Evolutionary conservation across 2,797 vertebrate genomes (phyloP).

Genomic region (Nyctalus aviator): DNA sequence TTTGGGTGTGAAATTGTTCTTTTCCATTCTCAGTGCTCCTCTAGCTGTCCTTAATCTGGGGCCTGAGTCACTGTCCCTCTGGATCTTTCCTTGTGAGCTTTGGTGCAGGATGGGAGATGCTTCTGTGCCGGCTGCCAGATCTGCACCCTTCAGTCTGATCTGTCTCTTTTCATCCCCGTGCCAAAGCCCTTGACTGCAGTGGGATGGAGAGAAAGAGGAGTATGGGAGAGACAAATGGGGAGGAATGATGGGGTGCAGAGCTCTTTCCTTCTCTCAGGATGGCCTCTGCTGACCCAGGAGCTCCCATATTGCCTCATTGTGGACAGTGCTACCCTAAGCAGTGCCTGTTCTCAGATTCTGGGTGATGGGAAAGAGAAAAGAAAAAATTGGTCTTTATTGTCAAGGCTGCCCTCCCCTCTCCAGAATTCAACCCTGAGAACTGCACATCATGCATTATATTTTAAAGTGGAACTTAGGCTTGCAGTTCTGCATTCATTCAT

Average conservation of each 20-base stretch:
- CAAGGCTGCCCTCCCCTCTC: conserved; percentile 9
- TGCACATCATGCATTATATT: conserved; percentile 25
- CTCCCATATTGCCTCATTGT: conserved; percentile 30
- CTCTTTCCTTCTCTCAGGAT: conserved; percentile 6
- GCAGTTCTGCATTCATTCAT: conserved; percentile 4
- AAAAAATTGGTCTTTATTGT: conserved; percentile 43
- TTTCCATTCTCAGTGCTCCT: conserved; percentile 40
- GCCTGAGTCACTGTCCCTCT: conserved; percentile 75
- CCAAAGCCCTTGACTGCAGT: conserved; percentile 73
- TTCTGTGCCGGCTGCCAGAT: conserved; percentile 73
- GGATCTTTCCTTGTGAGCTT: conserved; percentile 66
- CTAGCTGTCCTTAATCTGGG: conserved; percentile 59
- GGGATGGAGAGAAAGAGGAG: conserved; percentile 51
- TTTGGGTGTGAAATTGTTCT: conserved; percentile 63
- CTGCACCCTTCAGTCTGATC: conserved; percentile 73
- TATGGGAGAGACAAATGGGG: conserved; percentile 15
- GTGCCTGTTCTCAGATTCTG: conserved; percentile 11
- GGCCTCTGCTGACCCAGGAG: conserved; percentile 42
- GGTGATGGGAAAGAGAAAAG: conserved; percentile 47
- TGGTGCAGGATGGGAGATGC: conserved; percentile 74
- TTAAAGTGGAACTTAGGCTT: conserved; percentile 37
- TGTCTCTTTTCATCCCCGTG: conserved; percentile 71
- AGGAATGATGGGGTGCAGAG: conserved; percentile 1
- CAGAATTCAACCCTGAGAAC: conserved; percentile 60
- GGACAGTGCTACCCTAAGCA: not conserved